A percentile compares a stretch with the other conserved stretches of the same genome.
phyloP scores from a whole-genome alignment of 1,140 invertebrate species.

The Eulimnadia texana region DNA sequence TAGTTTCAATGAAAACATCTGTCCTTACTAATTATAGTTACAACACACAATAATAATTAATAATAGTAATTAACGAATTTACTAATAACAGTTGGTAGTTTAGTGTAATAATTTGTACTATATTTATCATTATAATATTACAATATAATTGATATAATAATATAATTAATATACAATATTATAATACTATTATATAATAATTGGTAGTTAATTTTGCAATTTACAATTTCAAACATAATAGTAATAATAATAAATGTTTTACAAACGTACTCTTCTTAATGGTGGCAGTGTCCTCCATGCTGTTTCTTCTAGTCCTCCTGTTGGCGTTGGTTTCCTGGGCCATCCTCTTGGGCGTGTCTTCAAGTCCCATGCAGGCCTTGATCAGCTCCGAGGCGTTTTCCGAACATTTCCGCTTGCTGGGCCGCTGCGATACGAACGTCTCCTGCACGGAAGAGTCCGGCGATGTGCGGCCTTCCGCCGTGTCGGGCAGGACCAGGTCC shows the following conservation, averaged over 20 bases:
- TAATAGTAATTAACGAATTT: background rate
- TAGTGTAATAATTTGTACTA: no score
- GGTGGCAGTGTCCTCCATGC: background rate
- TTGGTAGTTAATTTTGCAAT: no score
- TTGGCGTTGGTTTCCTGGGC: conserved; percentile 3
- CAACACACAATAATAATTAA: background rate
- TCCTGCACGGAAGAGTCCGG: conserved; percentile 36
- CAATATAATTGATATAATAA: no score
- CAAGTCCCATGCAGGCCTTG: conserved; percentile 49
- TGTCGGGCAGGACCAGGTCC: background rate
- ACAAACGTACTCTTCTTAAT: conserved; percentile 5
- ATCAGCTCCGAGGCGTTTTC: conserved; percentile 50
- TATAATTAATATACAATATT: no score
- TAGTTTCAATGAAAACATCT: background rate
- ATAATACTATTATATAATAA: no score
- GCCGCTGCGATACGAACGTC: conserved; percentile 22
- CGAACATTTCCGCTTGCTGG: conserved; percentile 46
- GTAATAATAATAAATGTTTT: background rate
- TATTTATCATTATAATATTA: no score
- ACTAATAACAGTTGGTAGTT: no score
- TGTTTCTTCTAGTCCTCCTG: background rate
- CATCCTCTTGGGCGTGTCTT: conserved; percentile 30
- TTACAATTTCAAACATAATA: background rate
- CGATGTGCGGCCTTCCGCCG: conserved; percentile 10
- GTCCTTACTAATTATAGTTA: background rate